Conservation (phyloP, 2,797 vertebrate species). For the Cirrhinus molitorella region DNA sequence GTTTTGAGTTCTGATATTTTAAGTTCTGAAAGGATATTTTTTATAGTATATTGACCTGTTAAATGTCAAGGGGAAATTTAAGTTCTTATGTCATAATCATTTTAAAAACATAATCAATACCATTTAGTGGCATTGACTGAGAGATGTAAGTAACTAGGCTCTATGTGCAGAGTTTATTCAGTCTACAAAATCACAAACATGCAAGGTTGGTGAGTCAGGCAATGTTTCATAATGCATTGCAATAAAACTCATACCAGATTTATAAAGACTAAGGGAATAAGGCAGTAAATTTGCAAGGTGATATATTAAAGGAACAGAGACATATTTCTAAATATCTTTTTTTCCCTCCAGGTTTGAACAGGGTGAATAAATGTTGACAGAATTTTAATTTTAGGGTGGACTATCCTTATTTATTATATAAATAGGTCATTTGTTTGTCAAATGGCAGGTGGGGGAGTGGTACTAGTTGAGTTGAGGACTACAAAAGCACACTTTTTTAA, state of each 20-base stretch:
- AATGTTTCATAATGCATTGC: background rate
- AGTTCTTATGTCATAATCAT: background rate
- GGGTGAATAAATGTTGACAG: too few species aligned
- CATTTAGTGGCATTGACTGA: background rate
- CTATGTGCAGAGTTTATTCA: background rate
- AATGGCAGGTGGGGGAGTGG: too few species aligned
- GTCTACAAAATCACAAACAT: background rate
- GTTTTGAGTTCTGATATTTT: too few species aligned
- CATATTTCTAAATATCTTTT: too few species aligned
- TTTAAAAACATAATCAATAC: constrained; percentile 7
- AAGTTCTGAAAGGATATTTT: too few species aligned
- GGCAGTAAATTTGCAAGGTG: background rate
- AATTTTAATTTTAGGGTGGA: too few species aligned
- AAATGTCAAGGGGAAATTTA: background rate
- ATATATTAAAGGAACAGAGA: too few species aligned
- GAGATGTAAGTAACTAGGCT: background rate
- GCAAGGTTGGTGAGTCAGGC: background rate
- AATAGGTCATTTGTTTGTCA: too few species aligned
- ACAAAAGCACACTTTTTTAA: too few species aligned
- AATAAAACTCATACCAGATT: background rate
- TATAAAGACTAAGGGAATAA: background rate
- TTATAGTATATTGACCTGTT: background rate
- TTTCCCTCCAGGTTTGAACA: too few species aligned
- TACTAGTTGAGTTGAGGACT: too few species aligned
- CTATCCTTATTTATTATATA: too few species aligned